Conservation (phyloP, 2,888 invertebrate species). For the Trilocha varians region DNA sequence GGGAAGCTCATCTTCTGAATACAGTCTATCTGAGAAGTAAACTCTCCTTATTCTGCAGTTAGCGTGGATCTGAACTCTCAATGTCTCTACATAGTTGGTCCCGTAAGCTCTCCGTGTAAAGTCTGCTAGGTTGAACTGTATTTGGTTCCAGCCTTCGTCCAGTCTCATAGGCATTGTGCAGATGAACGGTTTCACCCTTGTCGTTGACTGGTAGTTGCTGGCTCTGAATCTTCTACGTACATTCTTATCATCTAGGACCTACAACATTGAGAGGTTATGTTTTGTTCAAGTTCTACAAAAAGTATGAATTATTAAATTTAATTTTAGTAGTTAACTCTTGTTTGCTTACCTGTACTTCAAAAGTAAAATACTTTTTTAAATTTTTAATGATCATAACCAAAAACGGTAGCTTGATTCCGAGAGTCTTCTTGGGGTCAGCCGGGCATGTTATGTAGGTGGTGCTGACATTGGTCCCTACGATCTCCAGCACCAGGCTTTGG, state of each 20-base stretch:
- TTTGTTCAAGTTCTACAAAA: constrained; percentile 1
- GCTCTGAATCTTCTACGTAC: constrained; percentile 90
- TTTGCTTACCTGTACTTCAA: constrained; percentile 91
- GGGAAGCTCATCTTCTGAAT: constrained; percentile 95
- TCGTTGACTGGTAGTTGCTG: constrained; percentile 96
- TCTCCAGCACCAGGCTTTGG: constrained; percentile 92
- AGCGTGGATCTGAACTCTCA: constrained; percentile 94
- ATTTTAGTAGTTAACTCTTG: too few relatives aligned
- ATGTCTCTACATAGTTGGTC: constrained; percentile 95
- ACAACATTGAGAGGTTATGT: constrained; percentile 30
- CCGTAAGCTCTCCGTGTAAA: constrained; percentile 95
- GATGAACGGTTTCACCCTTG: constrained; percentile 96
- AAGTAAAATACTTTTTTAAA: constrained; percentile 93
- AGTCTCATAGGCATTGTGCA: constrained; percentile 97
- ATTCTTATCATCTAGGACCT: constrained; percentile 97
- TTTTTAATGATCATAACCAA: constrained; percentile 97
- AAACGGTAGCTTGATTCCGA: constrained; percentile 94
- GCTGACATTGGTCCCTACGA: constrained; percentile 94
- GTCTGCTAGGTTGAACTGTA: constrained; percentile 96
- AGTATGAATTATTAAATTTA: constrained; percentile 10
- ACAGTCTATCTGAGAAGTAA: constrained; percentile 92
- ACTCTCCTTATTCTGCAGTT: constrained; percentile 93
- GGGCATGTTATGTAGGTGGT: constrained; percentile 95
- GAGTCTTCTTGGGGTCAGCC: constrained; percentile 88
- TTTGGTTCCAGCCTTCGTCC: constrained; percentile 96